These are phyloP conservation scores for Eriosoma lanigerum DNA, from an alignment of 1,140 invertebrate species.

Conservation along the genomic window DNA sequence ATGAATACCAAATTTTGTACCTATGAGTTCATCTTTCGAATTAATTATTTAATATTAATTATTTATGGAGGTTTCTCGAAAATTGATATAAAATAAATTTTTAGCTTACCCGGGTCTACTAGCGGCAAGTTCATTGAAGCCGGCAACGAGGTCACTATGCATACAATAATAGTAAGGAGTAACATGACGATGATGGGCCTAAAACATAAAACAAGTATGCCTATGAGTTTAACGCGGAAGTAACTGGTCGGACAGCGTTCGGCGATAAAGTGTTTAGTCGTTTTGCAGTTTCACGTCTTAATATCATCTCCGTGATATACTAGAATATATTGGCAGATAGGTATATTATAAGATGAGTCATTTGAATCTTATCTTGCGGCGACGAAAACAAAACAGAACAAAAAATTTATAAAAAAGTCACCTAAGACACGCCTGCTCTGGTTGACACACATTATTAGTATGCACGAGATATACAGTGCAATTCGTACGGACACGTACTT, in stretches of 20 bases:
- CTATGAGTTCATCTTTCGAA: too few relatives aligned
- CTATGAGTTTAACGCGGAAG: constrained; percentile 10
- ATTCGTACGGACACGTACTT: constrained; percentile 45
- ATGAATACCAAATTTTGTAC: too few relatives aligned
- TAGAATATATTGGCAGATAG: not conserved
- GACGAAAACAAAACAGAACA: constrained; percentile 1
- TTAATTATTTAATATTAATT: too few relatives aligned
- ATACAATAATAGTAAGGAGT: not conserved
- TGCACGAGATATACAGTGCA: constrained; percentile 6
- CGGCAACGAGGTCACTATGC: constrained; percentile 39
- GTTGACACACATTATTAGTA: constrained; percentile 42
- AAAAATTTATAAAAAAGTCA: constrained; percentile 22
- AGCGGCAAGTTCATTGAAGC: constrained; percentile 44
- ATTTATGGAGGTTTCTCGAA: too few relatives aligned
- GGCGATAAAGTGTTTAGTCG: not conserved
- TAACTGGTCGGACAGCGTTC: constrained; percentile 2
- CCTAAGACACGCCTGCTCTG: constrained; percentile 29
- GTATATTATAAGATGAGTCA: constrained; percentile 13
- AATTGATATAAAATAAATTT: too few relatives aligned
- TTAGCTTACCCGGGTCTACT: constrained; percentile 52
- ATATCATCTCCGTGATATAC: constrained; percentile 4
- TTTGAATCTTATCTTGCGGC: not conserved
- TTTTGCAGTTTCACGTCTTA: not conserved
- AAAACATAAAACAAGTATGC: constrained; percentile 29
- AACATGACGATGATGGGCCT: constrained; percentile 39